Evolutionary conservation across 2,113 vertebrate genomes (phyloP).

Genomic region (Calyptomena viridis): DNA sequence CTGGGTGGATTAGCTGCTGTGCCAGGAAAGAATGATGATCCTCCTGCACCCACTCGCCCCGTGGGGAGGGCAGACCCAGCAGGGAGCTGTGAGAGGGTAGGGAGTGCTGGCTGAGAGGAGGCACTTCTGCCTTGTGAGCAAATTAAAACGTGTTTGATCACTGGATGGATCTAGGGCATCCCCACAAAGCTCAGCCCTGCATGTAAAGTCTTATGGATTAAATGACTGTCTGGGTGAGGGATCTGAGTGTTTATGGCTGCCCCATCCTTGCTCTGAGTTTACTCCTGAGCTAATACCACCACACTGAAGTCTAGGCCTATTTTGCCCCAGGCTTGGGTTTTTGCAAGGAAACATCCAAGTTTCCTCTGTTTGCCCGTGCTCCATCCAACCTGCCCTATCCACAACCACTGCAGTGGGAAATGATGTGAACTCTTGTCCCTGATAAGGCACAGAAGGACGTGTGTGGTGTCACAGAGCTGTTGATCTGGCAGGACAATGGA

Average conservation of each 20-base stretch:
- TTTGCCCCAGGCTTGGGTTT: not conserved
- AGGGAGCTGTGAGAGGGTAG: not conserved
- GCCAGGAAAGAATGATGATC: slow-evolving; percentile 46
- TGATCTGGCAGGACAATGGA: not conserved
- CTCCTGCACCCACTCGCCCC: not conserved
- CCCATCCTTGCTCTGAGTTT: not conserved
- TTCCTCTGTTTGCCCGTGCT: not conserved
- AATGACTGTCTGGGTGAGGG: not conserved
- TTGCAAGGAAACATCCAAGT: not conserved
- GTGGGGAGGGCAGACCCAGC: slow-evolving; percentile 38
- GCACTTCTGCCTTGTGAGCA: not conserved
- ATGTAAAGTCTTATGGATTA: not conserved
- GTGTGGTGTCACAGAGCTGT: accelerated
- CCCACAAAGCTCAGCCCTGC: not conserved
- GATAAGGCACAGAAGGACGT: accelerated
- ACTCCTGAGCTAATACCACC: not conserved
- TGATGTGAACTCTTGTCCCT: not conserved
- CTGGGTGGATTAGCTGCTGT: slow-evolving; percentile 28
- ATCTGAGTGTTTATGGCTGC: not conserved
- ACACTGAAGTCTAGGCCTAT: accelerated
- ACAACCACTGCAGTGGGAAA: not conserved
- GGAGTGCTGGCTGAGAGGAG: not conserved
- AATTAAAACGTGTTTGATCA: not conserved
- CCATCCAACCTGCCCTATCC: not conserved
- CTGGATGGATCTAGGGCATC: not conserved